Evolutionary conservation across 2,888 invertebrate genomes (phyloP).

Genomic region (Chironomus tentans): DNA sequence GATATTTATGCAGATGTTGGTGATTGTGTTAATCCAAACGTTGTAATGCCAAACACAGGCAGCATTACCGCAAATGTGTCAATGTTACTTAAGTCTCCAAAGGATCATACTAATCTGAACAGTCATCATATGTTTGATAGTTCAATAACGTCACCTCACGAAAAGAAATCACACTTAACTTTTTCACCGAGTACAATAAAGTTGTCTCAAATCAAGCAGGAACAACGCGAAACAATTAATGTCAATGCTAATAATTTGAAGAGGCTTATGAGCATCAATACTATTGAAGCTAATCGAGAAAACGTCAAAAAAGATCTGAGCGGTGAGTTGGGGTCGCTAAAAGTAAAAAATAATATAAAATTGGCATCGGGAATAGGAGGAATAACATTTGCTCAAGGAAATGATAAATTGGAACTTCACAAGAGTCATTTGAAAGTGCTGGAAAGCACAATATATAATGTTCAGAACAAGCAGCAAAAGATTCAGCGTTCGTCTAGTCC

Average conservation of each 20-base stretch:
- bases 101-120: constrained; percentile 36
- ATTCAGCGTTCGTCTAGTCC: constrained; percentile 26
- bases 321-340: constrained; percentile 46
- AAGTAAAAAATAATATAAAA: constrained; percentile 37
- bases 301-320: constrained; percentile 56
- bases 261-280: constrained; percentile 39
- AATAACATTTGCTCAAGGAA: constrained; percentile 36
- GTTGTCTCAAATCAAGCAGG: constrained; percentile 35
- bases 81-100: constrained; percentile 34
- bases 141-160: constrained; percentile 53
- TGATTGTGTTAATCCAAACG: constrained; percentile 68
- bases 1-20: constrained; percentile 71
- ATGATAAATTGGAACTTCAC: constrained; percentile 10
- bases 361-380: constrained; percentile 41
- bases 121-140: constrained; percentile 35
- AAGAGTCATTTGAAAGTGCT: constrained; percentile 23
- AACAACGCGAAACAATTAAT: constrained; percentile 14
- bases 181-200: constrained; percentile 63
- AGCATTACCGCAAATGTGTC: constrained; percentile 2
- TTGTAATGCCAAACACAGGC: constrained; percentile 59
- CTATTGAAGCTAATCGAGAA: constrained; percentile 34
- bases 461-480: constrained; percentile 17
- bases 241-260: constrained; percentile 37
- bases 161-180: constrained; percentile 60
- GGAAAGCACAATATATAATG: constrained; percentile 20